Percentiles rank a stretch among this genome's conserved stretches.
phyloP scores from a whole-genome alignment of 1,140 invertebrate species.

The Paramacrobiotus metropolitanus region DNA sequence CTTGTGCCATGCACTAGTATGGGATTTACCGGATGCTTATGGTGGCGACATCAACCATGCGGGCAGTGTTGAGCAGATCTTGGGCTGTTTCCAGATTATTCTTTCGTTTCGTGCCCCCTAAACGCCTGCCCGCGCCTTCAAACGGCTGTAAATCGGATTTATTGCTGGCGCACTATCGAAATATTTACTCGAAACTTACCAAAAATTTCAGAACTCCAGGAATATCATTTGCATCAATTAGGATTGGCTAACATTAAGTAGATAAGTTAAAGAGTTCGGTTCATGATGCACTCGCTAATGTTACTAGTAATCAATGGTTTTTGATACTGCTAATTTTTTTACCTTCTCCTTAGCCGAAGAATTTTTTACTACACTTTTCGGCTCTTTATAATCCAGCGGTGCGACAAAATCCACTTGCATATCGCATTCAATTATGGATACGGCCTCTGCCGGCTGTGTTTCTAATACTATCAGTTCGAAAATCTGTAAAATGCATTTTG shows the following conservation, averaged over 20 bases:
- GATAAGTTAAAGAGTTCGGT: not conserved
- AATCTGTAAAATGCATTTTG: conserved; percentile 65
- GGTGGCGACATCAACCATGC: not conserved
- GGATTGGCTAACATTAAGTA: not conserved
- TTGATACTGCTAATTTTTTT: too few relatives aligned
- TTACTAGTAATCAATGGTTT: too few relatives aligned
- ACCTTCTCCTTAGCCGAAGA: not conserved
- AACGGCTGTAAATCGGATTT: too few relatives aligned
- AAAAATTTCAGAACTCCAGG: not conserved
- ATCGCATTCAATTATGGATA: conserved; percentile 97
- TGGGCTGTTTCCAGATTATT: too few relatives aligned
- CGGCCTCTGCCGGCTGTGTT: conserved; percentile 73
- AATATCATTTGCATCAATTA: not conserved
- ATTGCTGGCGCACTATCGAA: too few relatives aligned
- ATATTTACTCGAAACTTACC: not conserved
- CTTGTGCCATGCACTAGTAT: too few relatives aligned
- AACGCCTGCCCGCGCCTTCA: too few relatives aligned
- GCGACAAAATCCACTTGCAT: conserved; percentile 98
- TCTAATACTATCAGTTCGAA: conserved; percentile 90
- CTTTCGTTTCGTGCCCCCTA: too few relatives aligned
- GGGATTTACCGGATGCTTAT: too few relatives aligned
- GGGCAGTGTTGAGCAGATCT: not conserved
- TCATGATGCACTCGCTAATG: not conserved
- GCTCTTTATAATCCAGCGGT: conserved; percentile 79
- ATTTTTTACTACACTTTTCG: conserved; percentile 21